Percentiles rank a stretch among this genome's conserved stretches.
Conservation (phyloP, 2,113 vertebrate species). For the Labrus mixtus region DNA sequence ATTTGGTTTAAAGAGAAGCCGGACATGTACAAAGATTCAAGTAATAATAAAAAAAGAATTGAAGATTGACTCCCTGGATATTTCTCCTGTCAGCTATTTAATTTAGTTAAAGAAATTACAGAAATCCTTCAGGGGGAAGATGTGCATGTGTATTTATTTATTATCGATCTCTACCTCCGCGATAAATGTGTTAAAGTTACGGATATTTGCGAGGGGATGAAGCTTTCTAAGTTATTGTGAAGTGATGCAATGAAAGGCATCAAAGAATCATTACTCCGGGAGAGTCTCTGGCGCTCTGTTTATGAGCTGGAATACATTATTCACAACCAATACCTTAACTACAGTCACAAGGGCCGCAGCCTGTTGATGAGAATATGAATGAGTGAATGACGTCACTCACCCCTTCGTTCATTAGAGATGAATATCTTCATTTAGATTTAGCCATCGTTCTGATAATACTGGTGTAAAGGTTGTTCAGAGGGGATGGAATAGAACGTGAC, state of each 20-base stretch:
- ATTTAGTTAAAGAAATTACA: constrained; percentile 95
- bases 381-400: constrained; percentile 1
- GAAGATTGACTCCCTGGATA: constrained; percentile 89
- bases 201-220: constrained; percentile 90
- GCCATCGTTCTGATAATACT: constrained; percentile 54
- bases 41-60: constrained; percentile 90
- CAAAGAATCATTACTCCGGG: constrained; percentile 64
- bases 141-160: constrained; percentile 95
- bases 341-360: constrained; percentile 47
- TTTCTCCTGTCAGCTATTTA: constrained; percentile 88
- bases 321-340: constrained; percentile 70
- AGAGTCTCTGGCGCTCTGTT: constrained; percentile 61
- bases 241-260: constrained; percentile 75
- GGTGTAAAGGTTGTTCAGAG: constrained; percentile 15
- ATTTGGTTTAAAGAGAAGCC: constrained; percentile 67
- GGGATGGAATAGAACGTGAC: neutral
- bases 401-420: constrained; percentile 59
- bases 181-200: constrained; percentile 89
- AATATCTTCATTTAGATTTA: constrained; percentile 61
- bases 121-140: constrained; percentile 86
- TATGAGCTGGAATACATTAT: constrained; percentile 78
- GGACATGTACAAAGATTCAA: constrained; percentile 78
- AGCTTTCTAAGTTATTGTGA: constrained; percentile 81
- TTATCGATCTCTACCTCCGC: constrained; percentile 89
- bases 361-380: constrained; percentile 49